Base-by-base conservation (phyloP, 2,888 invertebrate species). In the Dryocosmus kuriphilus region DNA sequence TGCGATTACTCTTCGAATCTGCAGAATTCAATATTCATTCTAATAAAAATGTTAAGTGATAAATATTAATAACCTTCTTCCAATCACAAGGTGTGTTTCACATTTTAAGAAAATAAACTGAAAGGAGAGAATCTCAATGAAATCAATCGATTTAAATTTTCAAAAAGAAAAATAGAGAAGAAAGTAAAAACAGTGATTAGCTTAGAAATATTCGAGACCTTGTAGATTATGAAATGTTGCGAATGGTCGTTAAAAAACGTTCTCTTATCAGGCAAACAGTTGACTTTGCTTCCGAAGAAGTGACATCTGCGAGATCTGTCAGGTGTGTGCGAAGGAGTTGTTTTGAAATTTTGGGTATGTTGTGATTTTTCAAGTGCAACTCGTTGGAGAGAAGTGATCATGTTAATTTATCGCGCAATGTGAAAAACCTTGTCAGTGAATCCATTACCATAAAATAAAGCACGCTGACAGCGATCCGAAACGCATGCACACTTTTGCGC, bases 381-480 rank as follows among this genome's bases (percentile, higher is more conserved):
- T 61, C 30, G 30, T 5, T 7, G 19, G 30, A 60, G 30, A 61
- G 19, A 32, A 32, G 32, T 19, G 14, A 61, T 6, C 19, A 63
- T 35, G 11, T 2, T 63, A 35, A 22, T 35, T 63, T 38, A 35
- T 63, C 32, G 19, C 6, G 38, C 5, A 63, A 41, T 67, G 65
- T 41, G 41, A 67, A 67, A 65, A 38, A 41, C 41, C 41, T 63
- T 61, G 61, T 27, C 41, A 46, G 41, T 46, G 65, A 67, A 27
- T 41, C 41, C 41, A 67, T 67, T 67, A 41, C 65, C 65, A 67
- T 67, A 41, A 67, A 77, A 75, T 30, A 38, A 38, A 65, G 75
- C 61, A 60, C 76, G 77, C 62, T 73, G 77, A 74, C 63, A 60
- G 74, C 74, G 57, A 57, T 51, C 38, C 74, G 51, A 75, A 65